These are phyloP conservation scores for Tarsius wallacei DNA, from an alignment of 2,797 vertebrate genomes.

Conservation along the genomic window DNA sequence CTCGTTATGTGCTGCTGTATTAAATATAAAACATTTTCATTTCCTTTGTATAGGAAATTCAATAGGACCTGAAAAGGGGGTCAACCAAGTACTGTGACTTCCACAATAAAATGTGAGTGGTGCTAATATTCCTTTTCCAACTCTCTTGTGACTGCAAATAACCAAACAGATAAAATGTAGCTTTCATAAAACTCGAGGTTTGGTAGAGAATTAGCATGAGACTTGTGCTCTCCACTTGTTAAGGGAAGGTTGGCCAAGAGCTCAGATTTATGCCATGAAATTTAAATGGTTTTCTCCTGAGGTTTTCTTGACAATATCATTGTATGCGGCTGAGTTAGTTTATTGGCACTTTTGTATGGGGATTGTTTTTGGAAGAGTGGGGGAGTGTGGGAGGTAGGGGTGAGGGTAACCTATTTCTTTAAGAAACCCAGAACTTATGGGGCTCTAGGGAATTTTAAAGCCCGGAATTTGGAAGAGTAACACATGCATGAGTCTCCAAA, in stretches of 20 bases:
- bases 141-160: constrained; percentile 89
- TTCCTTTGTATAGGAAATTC: constrained; percentile 92
- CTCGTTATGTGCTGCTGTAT: constrained; percentile 89
- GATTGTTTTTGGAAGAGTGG: constrained; percentile 85
- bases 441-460: constrained; percentile 83
- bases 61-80: constrained; percentile 90
- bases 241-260: constrained; percentile 89
- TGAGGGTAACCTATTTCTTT: constrained; percentile 83
- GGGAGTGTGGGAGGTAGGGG: neutral
- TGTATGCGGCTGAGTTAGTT: constrained; percentile 87
- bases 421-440: constrained; percentile 83
- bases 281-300: constrained; percentile 91
- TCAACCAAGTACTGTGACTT: constrained; percentile 90
- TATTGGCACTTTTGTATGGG: constrained; percentile 86
- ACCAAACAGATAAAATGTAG: constrained; percentile 92
- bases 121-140: constrained; percentile 91
- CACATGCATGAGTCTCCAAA: constrained; percentile 81
- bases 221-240: constrained; percentile 87
- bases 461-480: constrained; percentile 85
- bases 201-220: constrained; percentile 91
- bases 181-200: constrained; percentile 92
- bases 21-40: constrained; percentile 92
- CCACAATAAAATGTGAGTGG: constrained; percentile 91
- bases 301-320: constrained; percentile 90
- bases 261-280: constrained; percentile 91